Evolutionary conservation across 37 sponge, comb jelly and placozoan species (phyloP), one percentile per base, ranked within the genome.

Genomic region (Halichondria panicea): DNA sequence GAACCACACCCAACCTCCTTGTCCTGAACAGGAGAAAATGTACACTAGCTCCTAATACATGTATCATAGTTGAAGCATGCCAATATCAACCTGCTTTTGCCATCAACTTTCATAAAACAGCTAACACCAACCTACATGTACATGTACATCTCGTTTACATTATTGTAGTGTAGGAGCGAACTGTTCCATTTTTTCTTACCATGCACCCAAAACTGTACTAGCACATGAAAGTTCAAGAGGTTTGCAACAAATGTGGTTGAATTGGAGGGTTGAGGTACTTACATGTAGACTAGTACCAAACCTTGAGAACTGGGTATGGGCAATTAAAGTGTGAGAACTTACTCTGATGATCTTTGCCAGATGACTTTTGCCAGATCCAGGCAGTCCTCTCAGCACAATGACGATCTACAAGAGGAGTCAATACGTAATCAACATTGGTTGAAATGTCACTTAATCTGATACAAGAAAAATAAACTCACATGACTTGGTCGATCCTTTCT

Each of bases 281-380:
- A 6, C 7, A 58, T 58, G 27, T 22, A 12, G 25, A 58, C 15
- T 58, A 58, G 12, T 22, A 12, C 15, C 60, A 58, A 58, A 11
- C 24, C 9, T 18, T 13, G 13, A 18, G 50, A 18, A 48, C 50
- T 48, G 50, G 9, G 9, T 48, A 18, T 48, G 13, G 50, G 13
- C 50, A 48, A 18, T 18, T 9, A 18, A 48, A 48, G 50, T 48
- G 13, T 13, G 13, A 48, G 30, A 19, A 32, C 81, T 41, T 31
- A 88, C 96, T 79, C 84, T 88, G 21, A 96, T 81, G 9, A 81
- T 64, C 68, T 89, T 91, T 18, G 96, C 92, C 24, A 84, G 46
- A 43, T 88, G 84, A 63, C 84, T 88, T 53, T 96, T 96, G 7
- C 96, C 96, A 63, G 83, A 60, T 0, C 96, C 96, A 9, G 96